These are phyloP conservation scores for Pachyuromys duprasi DNA, from an alignment of 2,797 vertebrate species.

Conservation along the genomic window DNA sequence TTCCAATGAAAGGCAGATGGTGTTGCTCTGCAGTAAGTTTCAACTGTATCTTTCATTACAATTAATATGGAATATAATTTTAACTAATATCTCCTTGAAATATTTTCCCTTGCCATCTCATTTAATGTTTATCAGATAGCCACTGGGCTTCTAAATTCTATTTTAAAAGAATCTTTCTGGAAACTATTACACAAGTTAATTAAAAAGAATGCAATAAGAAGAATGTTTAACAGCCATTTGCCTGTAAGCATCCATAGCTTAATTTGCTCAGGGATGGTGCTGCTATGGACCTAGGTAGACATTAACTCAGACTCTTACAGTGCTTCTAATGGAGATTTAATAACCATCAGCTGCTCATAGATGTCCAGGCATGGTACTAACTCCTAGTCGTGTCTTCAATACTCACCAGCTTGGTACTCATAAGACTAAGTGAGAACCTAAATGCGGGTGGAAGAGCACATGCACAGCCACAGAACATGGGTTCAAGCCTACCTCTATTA, in stretches of 20 bases:
- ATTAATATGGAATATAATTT: background rate
- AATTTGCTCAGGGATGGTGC: background rate
- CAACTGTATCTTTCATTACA: background rate
- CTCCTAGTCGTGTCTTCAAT: background rate
- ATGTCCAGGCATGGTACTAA: background rate
- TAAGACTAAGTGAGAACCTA: background rate
- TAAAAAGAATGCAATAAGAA: background rate
- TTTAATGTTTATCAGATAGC: slow-evolving; percentile 14
- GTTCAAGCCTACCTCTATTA: background rate
- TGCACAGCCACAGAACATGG: background rate
- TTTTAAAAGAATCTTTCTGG: slow-evolving; percentile 46
- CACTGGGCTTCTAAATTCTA: background rate
- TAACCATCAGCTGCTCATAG: background rate
- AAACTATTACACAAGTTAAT: slow-evolving; percentile 12
- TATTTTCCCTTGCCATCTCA: background rate
- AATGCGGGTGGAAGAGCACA: background rate
- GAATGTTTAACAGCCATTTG: slow-evolving; percentile 54
- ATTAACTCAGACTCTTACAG: background rate
- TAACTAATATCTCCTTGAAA: slow-evolving; percentile 39
- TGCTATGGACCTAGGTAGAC: background rate
- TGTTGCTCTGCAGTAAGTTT: background rate
- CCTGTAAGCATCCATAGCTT: slow-evolving; percentile 28
- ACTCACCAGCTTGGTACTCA: background rate
- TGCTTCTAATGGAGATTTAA: slow-evolving; percentile 15
- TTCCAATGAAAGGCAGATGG: background rate